These are phyloP conservation scores for Eulemur mongoz DNA, from an alignment of 2,797 vertebrate genomes.

Conservation along the genomic window DNA sequence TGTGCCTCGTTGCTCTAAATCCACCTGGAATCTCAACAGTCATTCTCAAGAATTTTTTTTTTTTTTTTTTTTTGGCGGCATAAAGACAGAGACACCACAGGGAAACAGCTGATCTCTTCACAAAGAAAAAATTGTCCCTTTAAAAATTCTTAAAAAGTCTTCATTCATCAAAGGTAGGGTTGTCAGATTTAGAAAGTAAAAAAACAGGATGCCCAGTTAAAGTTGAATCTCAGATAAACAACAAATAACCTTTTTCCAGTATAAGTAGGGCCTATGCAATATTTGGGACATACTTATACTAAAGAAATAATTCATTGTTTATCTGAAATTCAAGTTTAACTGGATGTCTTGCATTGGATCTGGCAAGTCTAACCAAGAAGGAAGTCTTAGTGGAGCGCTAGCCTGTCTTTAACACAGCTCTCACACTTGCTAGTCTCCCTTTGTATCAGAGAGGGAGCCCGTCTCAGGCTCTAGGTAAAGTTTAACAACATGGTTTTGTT, in stretches of 20 bases:
- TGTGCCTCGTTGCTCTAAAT: neutral
- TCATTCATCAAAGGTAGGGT: neutral
- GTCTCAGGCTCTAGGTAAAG: neutral
- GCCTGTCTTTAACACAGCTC: neutral
- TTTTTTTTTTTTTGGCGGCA: neutral
- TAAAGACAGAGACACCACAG: neutral
- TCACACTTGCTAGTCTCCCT: neutral
- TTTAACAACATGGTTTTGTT: neutral
- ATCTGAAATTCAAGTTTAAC: neutral
- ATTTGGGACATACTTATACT: neutral
- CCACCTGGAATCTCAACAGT: slow-evolving; percentile 27
- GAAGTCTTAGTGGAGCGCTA: neutral
- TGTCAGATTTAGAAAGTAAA: neutral
- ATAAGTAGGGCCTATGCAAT: neutral
- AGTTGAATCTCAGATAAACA: slow-evolving; percentile 31
- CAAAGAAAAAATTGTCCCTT: neutral
- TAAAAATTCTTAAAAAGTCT: neutral
- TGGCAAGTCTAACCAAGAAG: neutral
- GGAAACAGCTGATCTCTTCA: neutral
- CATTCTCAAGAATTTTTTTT: neutral
- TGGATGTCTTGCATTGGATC: neutral
- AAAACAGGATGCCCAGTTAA: neutral
- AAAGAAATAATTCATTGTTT: slow-evolving; percentile 2
- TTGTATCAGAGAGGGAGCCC: neutral
- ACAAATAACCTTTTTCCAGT: neutral